These are phyloP conservation scores for Drosophila eugracilis DNA, from an alignment of 1,140 invertebrate species.

Conservation along the genomic window DNA sequence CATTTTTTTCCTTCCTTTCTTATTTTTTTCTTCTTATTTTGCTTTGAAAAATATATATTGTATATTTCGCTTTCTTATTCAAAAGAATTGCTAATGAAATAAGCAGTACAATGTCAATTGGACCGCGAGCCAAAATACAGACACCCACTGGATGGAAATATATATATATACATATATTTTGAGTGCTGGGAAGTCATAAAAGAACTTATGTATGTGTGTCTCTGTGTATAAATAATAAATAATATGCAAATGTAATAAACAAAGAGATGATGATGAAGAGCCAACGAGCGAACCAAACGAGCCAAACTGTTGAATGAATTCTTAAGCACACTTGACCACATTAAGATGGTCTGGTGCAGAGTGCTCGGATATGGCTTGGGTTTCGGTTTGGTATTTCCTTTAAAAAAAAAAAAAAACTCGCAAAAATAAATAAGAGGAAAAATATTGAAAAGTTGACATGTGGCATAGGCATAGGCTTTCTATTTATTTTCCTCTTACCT, in stretches of 20 bases:
- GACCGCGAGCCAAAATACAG: conserved; percentile 31
- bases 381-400: conserved; percentile 7
- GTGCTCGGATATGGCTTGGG: background rate
- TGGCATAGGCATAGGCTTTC: conserved; percentile 26
- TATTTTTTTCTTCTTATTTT: conserved; percentile 22
- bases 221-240: conserved; percentile 81
- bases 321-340: conserved; percentile 71
- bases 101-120: conserved; percentile 56
- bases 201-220: conserved; percentile 55
- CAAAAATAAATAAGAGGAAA: background rate
- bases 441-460: conserved; percentile 48
- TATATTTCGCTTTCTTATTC: conserved; percentile 53
- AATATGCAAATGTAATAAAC: conserved; percentile 83
- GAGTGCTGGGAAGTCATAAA: conserved; percentile 65
- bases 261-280: conserved; percentile 60
- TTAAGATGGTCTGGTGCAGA: conserved; percentile 29
- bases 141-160: conserved; percentile 21
- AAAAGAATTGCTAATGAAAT: conserved; percentile 81
- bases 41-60: conserved; percentile 39
- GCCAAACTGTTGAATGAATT: conserved; percentile 60
- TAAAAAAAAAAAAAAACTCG: background rate
- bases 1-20: conserved; percentile 3
- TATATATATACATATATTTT: conserved; percentile 16
- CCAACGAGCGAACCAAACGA: too few species aligned
- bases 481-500: conserved; percentile 35